Evolutionary conservation across 1,140 invertebrate genomes (phyloP).

Genomic region (Paralvinella palmiformis): DNA sequence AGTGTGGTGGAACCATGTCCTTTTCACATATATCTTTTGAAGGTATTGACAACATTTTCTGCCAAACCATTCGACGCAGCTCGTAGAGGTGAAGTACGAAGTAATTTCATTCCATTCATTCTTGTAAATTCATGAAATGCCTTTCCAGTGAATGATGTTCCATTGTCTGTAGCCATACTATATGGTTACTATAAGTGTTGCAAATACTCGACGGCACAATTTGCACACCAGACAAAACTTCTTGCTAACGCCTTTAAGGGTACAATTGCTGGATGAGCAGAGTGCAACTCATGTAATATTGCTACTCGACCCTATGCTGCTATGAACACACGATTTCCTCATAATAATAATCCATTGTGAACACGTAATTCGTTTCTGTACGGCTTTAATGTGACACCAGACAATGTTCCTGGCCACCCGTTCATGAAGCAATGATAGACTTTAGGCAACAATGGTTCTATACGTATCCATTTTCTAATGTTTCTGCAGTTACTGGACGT

Average conservation of each 20-base stretch:
- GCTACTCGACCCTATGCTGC: background rate
- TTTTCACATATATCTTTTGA: too few species aligned
- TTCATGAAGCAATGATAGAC: background rate
- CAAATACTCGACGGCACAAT: too few species aligned
- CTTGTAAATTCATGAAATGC: conserved; percentile 26
- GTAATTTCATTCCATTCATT: conserved; percentile 22
- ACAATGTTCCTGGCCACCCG: background rate
- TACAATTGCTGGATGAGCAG: conserved; percentile 4
- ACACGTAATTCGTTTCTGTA: background rate
- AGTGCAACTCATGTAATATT: background rate
- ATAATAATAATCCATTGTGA: background rate
- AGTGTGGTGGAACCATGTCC: too few species aligned
- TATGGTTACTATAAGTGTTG: too few species aligned
- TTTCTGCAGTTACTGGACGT: background rate
- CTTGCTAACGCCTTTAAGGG: conserved; percentile 13
- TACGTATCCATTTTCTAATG: background rate
- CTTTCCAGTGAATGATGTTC: background rate
- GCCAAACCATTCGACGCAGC: too few species aligned
- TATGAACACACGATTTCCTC: conserved; percentile 4
- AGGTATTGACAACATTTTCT: too few species aligned
- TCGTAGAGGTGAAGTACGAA: conserved; percentile 34
- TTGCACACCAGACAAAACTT: conserved; percentile 5
- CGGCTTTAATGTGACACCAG: background rate
- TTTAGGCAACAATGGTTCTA: background rate
- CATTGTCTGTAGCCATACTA: too few species aligned